Conservation (phyloP, 2,113 vertebrate genomes). For the Chelonoidis abingdonii region DNA sequence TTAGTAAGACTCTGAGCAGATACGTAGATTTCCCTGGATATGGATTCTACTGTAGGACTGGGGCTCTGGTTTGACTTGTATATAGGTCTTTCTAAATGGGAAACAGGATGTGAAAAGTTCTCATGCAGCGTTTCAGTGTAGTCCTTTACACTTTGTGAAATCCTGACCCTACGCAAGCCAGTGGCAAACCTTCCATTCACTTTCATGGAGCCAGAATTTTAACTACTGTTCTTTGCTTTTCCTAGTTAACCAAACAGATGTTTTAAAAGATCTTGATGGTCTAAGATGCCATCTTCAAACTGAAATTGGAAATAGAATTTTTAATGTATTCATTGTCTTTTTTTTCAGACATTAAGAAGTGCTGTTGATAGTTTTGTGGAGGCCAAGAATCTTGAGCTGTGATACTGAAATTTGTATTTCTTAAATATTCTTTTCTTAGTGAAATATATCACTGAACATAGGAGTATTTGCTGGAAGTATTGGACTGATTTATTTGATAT, state of each 20-base stretch:
- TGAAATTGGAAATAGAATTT: neutral
- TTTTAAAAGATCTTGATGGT: neutral
- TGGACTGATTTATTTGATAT: neutral
- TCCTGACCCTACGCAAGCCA: neutral
- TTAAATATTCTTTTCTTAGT: neutral
- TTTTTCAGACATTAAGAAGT: neutral
- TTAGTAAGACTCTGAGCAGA: neutral
- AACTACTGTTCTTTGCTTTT: neutral
- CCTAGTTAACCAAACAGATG: neutral
- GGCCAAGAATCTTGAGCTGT: neutral
- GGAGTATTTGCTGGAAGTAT: accelerated
- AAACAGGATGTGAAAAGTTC: neutral
- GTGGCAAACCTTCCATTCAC: neutral
- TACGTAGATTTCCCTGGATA: neutral
- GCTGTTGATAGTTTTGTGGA: accelerated
- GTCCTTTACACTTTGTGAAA: neutral
- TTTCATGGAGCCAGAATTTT: neutral
- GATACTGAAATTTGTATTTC: neutral
- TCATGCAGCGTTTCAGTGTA: neutral
- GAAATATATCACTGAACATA: neutral
- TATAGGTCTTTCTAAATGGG: neutral
- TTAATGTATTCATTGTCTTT: neutral
- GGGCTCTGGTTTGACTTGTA: neutral
- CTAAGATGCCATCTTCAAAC: neutral
- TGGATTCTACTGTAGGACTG: neutral